These are phyloP conservation scores for Cervus canadensis DNA, from an alignment of 2,113 vertebrate genomes.

Conservation along the genomic window DNA sequence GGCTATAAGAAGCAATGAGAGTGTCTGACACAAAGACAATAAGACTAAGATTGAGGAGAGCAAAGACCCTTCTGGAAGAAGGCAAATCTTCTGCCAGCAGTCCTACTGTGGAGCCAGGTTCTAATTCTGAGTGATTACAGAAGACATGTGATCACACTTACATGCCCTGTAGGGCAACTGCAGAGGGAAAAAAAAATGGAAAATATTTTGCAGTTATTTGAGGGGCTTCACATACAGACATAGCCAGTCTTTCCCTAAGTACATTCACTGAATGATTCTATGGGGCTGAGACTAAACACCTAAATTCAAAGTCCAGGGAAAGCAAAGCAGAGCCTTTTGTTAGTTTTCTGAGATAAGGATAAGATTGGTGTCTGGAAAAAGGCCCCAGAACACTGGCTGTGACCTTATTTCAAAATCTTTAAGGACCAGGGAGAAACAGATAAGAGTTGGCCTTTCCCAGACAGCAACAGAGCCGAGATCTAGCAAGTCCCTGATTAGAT, in stretches of 20 bases:
- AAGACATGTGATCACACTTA: background rate
- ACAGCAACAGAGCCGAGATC: background rate
- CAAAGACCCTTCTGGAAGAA: background rate
- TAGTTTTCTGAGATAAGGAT: background rate
- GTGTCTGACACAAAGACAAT: background rate
- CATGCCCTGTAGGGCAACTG: background rate
- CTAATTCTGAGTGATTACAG: background rate
- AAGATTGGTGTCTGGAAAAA: background rate
- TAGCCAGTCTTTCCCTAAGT: background rate
- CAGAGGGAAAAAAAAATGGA: background rate
- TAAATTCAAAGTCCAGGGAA: background rate
- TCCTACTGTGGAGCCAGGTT: background rate
- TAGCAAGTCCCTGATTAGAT: background rate
- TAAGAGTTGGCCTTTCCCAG: background rate
- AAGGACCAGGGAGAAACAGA: background rate
- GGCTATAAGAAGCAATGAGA: background rate
- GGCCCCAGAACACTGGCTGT: background rate
- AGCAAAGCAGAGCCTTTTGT: background rate
- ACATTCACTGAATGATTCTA: background rate
- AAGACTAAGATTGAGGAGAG: accelerated
- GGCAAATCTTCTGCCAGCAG: background rate
- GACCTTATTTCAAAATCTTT: background rate
- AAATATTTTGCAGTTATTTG: background rate
- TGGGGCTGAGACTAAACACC: background rate
- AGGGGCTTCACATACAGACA: background rate